phyloP scores from a whole-genome alignment of 2,113 vertebrate genomes.

The Hippocampus comes region DNA sequence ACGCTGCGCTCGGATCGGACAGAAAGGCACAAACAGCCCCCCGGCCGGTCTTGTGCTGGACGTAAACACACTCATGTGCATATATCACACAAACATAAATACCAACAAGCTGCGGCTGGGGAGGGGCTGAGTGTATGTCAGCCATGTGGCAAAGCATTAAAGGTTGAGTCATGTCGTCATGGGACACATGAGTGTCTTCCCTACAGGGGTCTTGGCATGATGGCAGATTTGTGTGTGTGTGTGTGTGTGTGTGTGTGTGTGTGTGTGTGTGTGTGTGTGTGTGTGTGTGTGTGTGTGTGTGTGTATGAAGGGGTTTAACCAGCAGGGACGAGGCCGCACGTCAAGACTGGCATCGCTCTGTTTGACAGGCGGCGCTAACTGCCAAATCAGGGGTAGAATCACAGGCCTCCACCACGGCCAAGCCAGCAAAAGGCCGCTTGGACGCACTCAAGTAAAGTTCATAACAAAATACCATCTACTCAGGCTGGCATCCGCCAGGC shows the following conservation, averaged over 20 bases:
- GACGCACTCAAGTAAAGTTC: conserved; percentile 30
- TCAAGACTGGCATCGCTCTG: conserved; percentile 21
- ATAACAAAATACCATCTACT: conserved; percentile 40
- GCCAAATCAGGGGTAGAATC: conserved; percentile 14
- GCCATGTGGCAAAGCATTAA: conserved; percentile 59
- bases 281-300: background rate
- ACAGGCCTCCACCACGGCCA: conserved; percentile 8
- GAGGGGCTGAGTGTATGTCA: conserved; percentile 33
- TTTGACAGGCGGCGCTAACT: conserved; percentile 23
- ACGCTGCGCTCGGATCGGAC: conserved; percentile 51
- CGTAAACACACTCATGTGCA: conserved; percentile 18
- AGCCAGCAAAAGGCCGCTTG: conserved; percentile 22
- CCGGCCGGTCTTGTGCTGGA: conserved; percentile 24
- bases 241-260: background rate
- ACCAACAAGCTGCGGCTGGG: conserved; percentile 23
- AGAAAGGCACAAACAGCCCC: conserved; percentile 52
- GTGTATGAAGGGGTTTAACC: conserved; percentile 23
- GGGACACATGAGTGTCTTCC: conserved; percentile 41
- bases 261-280: background rate
- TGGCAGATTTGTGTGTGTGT: conserved; percentile 35
- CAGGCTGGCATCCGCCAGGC: conserved; percentile 21
- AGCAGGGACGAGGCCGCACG: conserved; percentile 29
- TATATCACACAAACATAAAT: conserved; percentile 28
- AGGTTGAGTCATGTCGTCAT: conserved; percentile 64
- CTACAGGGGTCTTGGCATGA: conserved; percentile 45